A percentile compares a stretch with the other conserved stretches of the same genome.
phyloP scores from a whole-genome alignment of 1,140 invertebrate species.

The Lutraria rhynchaena region DNA sequence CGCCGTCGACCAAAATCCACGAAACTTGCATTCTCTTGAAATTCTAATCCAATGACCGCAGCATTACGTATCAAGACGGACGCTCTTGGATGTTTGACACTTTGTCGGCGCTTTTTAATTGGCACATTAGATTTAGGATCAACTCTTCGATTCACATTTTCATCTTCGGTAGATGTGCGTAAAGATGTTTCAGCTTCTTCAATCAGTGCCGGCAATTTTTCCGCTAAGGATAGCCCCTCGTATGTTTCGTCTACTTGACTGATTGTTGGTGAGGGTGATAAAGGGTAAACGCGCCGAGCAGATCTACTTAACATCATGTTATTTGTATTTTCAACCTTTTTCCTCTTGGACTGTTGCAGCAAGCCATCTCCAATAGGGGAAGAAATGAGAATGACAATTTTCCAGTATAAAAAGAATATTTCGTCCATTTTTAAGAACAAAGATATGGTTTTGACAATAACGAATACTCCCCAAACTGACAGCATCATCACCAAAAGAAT shows the following conservation, averaged over 20 bases:
- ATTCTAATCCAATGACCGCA: slow-evolving; percentile 32
- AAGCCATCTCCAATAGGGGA: slow-evolving; percentile 29
- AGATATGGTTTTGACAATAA: neutral
- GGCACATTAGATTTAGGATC: neutral
- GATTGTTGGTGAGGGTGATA: neutral
- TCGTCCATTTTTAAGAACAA: slow-evolving; percentile 3
- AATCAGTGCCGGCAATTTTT: slow-evolving; percentile 13
- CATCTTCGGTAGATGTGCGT: neutral
- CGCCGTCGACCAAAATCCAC: neutral
- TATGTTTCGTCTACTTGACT: neutral
- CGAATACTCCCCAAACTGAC: slow-evolving; percentile 20
- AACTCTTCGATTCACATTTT: neutral
- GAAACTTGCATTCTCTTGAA: neutral
- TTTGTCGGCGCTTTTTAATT: neutral
- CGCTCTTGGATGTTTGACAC: neutral
- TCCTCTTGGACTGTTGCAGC: slow-evolving; percentile 3
- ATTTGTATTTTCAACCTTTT: neutral
- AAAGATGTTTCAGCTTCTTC: slow-evolving; percentile 19
- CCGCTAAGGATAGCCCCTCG: neutral
- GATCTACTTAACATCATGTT: neutral
- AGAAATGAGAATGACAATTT: neutral
- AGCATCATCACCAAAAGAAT: neutral
- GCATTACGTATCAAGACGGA: slow-evolving; percentile 41
- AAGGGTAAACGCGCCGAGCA: slow-evolving; percentile 1
- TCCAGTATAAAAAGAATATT: slow-evolving; percentile 38